A percentile compares a stretch with the other conserved stretches of the same genome.
Evolutionary conservation across 1,140 invertebrate genomes (phyloP).

Genomic region (Zaprionus tsacasi): DNA sequence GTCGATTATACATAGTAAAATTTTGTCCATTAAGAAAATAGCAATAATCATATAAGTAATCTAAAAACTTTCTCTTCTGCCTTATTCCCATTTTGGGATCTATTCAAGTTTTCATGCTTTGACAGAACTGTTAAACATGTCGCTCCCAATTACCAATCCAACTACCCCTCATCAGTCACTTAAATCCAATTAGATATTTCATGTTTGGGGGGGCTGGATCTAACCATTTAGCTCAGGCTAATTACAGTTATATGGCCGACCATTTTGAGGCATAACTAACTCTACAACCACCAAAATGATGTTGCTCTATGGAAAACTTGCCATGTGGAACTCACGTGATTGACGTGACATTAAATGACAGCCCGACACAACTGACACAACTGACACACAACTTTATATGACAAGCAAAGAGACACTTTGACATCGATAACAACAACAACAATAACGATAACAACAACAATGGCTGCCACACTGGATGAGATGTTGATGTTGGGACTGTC

Average conservation of each 20-base stretch:
- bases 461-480: constrained; percentile 4
- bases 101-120: too few relatives aligned
- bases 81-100: not conserved
- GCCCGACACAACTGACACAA: constrained; percentile 48
- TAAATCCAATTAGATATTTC: constrained; percentile 16
- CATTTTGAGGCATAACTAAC: constrained; percentile 34
- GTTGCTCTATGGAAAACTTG: constrained; percentile 46
- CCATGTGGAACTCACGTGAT: constrained; percentile 60
- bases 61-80: not conserved
- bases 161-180: constrained; percentile 14
- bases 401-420: constrained; percentile 43
- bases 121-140: not conserved
- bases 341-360: constrained; percentile 77
- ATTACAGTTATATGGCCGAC: not conserved
- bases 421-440: constrained; percentile 21
- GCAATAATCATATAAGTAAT: too few relatives aligned
- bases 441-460: constrained; percentile 15
- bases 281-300: constrained; percentile 39
- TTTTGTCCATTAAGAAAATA: too few relatives aligned
- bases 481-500: constrained; percentile 37
- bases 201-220: constrained; percentile 1
- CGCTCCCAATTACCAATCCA: not conserved
- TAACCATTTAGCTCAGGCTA: constrained; percentile 5
- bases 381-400: constrained; percentile 49
- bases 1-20: too few relatives aligned